These are phyloP conservation scores for Cercopithecus diana DNA, from an alignment of 2,797 vertebrate genomes.

Conservation along the genomic window DNA sequence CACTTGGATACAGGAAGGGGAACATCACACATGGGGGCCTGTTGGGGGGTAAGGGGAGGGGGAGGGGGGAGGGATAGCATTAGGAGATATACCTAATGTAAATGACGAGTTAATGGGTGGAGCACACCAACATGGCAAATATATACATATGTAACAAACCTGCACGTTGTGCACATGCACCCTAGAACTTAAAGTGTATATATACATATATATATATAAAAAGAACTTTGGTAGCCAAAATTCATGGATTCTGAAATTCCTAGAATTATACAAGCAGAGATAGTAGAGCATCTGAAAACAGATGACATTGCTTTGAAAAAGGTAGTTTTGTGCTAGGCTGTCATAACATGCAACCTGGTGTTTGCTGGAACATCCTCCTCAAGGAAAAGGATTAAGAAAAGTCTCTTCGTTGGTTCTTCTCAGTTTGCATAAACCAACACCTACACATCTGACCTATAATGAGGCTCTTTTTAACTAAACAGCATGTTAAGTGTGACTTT, in stretches of 20 bases:
- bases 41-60: rapidly evolving
- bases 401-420: conserved; percentile 64
- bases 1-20: too few species aligned
- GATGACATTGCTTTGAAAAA: not conserved
- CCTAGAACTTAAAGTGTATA: too few species aligned
- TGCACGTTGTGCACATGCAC: too few species aligned
- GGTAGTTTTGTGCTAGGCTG: conserved; percentile 44
- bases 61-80: too few species aligned
- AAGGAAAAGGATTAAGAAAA: conserved; percentile 35
- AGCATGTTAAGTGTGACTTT: not conserved
- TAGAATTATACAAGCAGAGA: not conserved
- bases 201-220: too few species aligned
- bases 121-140: too few species aligned
- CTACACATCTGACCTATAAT: conserved; percentile 24
- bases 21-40: rapidly evolving
- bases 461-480: conserved; percentile 45
- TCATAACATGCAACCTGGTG: conserved; percentile 29
- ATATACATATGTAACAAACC: too few species aligned
- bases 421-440: conserved; percentile 72
- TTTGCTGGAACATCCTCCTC: conserved; percentile 46
- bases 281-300: not conserved
- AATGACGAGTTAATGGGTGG: too few species aligned
- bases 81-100: too few species aligned
- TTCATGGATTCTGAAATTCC: not conserved
- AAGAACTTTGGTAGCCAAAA: not conserved